These are phyloP conservation scores for Teleiodes luculella DNA, from an alignment of 2,888 invertebrate species.

Conservation along the genomic window DNA sequence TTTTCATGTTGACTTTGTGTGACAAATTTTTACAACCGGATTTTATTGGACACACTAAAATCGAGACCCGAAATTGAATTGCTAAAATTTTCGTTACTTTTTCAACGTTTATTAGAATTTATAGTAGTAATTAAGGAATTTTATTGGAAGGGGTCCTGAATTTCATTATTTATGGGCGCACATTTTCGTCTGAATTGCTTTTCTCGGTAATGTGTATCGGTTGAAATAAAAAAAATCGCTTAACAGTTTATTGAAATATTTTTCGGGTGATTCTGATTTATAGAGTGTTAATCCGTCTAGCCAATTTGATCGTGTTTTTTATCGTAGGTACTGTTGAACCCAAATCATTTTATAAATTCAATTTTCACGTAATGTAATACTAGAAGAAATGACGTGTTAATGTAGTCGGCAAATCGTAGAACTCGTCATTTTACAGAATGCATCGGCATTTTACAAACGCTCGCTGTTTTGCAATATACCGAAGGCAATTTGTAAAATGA, in stretches of 20 bases:
- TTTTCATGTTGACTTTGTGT: not conserved
- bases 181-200: not conserved
- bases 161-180: not conserved
- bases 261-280: no score
- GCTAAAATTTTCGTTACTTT: conserved; percentile 6
- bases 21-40: not conserved
- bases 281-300: no score
- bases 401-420: no score
- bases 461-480: no score
- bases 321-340: no score
- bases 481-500: no score
- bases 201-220: not conserved
- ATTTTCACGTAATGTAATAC: no score
- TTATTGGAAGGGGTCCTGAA: not conserved
- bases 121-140: conserved; percentile 4
- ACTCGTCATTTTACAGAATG: no score
- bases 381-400: no score
- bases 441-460: no score
- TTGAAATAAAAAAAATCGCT: not conserved
- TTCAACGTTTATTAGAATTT: conserved; percentile 5
- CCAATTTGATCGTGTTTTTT: no score
- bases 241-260: not conserved
- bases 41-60: conserved; percentile 3
- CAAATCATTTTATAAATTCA: no score
- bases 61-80: not conserved